A percentile compares a stretch with the other conserved stretches of the same genome.
Evolutionary conservation across 2,888 invertebrate species (phyloP).

Genomic region (Lampropteryx suffumata): DNA sequence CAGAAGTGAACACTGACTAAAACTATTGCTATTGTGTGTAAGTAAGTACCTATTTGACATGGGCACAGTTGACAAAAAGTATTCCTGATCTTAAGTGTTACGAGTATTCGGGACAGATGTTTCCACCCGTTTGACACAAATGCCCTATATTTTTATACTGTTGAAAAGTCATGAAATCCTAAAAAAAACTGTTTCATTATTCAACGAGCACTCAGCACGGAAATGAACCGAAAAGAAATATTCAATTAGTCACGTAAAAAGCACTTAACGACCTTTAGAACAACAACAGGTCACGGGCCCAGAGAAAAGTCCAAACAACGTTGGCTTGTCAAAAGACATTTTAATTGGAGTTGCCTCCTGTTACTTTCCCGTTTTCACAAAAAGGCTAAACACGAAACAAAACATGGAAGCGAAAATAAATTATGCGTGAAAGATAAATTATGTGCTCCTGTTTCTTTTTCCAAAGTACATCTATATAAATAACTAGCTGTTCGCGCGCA

Average conservation of each 20-base stretch:
- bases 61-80: not conserved
- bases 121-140: constrained; percentile 5
- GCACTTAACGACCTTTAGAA: constrained; percentile 39
- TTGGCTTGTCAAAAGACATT: constrained; percentile 32
- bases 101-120: constrained; percentile 4
- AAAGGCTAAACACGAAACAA: constrained; percentile 33
- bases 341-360: constrained; percentile 36
- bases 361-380: constrained; percentile 33
- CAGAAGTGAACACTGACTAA: too few species aligned
- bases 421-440: constrained; percentile 41
- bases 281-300: constrained; percentile 38
- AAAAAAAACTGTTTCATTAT: constrained; percentile 43
- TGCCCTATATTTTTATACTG: not conserved
- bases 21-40: too few species aligned
- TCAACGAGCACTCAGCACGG: constrained; percentile 45
- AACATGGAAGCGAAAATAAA: constrained; percentile 34
- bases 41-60: too few species aligned
- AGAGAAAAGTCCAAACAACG: constrained; percentile 21
- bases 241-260: constrained; percentile 53
- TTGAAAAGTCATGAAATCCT: constrained; percentile 1
- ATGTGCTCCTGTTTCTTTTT: constrained; percentile 29
- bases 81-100: constrained; percentile 5
- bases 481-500: too few species aligned
- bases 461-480: constrained; percentile 30
- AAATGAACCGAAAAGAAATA: constrained; percentile 44